Evolutionary conservation across 2,113 vertebrate species (phyloP), one percentile per base, ranked within the genome.

Genomic region (Sander vitreus): DNA sequence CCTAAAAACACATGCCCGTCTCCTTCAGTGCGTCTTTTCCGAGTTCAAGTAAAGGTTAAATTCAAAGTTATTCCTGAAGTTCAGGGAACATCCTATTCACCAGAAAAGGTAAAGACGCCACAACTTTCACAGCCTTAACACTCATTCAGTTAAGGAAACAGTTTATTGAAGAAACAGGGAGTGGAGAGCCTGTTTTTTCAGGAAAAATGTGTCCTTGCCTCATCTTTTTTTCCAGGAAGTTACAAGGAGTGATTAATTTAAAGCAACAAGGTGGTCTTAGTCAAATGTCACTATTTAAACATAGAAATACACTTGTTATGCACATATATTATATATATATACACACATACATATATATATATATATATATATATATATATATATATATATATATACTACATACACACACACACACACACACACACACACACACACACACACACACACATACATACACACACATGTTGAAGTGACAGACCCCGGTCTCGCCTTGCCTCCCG

Each of bases 101-200:
- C 55, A 83, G 36, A 57, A 63, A 85, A 76, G 67, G 75, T 76
- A 78, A 78, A 70, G 27, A 33, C 62, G 33, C 12, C 57, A 59
- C 66, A 11, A 10, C 64, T 19, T 33, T 47, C 53, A 12, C 33
- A 58, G 58, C 47, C 54, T 16, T 47, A 83, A 67, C 53, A 39
- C 15, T 18, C 6, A 1, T 19, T 62, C 60, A 66, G 39, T 14
- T 30, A 53, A 73, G 66, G 81, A 79, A 85, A 58, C 53, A 2
- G 11, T 85, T 85, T 85, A 83, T 70, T 54, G 73, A 89, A 85
- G 85, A 89, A 85, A 78, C 57, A 12, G 66, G 82, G 73, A 86
- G 78, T 51, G 64, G 57, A 76, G 55, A 0, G 1, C 53, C 21
- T 27, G 51, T 30, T 86, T 78, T 76, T 23, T 25, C 39, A 3